Conservation (phyloP, 2,888 invertebrate species). For the Lasioglossum vierecki region DNA sequence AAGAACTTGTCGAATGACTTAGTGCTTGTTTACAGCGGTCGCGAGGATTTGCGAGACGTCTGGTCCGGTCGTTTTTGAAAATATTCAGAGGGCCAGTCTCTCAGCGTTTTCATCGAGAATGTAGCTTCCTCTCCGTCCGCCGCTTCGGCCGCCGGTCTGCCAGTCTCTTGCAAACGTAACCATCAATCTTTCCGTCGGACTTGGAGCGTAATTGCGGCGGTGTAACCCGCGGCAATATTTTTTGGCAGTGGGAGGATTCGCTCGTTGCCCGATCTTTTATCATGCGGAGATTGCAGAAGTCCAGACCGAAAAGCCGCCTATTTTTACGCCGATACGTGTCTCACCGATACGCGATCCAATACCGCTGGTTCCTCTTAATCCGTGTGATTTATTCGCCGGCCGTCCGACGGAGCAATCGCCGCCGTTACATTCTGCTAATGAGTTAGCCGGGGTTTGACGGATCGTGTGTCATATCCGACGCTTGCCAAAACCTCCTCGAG, state of each 20-base stretch:
- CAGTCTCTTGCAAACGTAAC: not conserved
- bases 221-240: constrained; percentile 19
- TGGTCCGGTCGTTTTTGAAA: not conserved
- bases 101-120: not conserved
- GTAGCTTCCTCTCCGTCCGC: not conserved
- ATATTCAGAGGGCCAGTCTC: constrained; percentile 1
- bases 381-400: constrained; percentile 34
- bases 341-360: not conserved
- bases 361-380: not conserved
- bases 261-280: constrained; percentile 21
- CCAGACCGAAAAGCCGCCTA: constrained; percentile 34
- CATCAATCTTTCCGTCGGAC: constrained; percentile 16
- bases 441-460: constrained; percentile 34
- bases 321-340: constrained; percentile 2
- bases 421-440: constrained; percentile 23
- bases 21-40: not conserved
- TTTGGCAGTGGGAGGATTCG: constrained; percentile 37
- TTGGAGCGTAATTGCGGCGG: constrained; percentile 22
- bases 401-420: not conserved
- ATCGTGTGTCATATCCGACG: constrained; percentile 42
- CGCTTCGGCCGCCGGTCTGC: not conserved
- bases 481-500: constrained; percentile 46
- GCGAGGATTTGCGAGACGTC: not conserved
- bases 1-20: not conserved
- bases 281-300: constrained; percentile 38